Evolutionary conservation across 2,888 invertebrate species (phyloP).

Genomic region (Diaphora mendica): DNA sequence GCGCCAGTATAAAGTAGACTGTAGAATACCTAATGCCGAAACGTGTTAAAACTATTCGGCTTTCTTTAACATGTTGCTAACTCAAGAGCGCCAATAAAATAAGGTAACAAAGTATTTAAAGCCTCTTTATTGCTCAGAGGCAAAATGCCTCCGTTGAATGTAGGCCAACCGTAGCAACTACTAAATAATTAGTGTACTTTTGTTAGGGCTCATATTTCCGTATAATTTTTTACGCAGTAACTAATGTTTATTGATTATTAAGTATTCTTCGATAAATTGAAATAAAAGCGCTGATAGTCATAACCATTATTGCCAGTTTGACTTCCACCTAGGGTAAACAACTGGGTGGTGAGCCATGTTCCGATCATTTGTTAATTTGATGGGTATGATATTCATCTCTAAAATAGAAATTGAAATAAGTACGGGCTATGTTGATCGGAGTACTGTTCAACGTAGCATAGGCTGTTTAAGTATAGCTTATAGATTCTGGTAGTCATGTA

Average conservation of each 20-base stretch:
- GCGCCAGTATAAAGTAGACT: slow-evolving; percentile 75
- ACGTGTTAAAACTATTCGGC: slow-evolving; percentile 61
- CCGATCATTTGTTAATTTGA: too few species aligned
- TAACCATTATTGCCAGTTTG: not conserved
- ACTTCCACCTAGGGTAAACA: not conserved
- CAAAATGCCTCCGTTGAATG: not conserved
- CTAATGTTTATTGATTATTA: not conserved
- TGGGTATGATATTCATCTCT: too few species aligned
- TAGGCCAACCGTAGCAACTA: not conserved
- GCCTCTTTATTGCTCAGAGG: not conserved
- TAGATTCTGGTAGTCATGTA: not conserved
- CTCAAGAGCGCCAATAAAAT: slow-evolving; percentile 38
- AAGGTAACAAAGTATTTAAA: slow-evolving; percentile 28
- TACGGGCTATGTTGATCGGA: not conserved
- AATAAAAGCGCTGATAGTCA: not conserved
- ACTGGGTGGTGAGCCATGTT: not conserved
- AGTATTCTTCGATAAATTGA: not conserved
- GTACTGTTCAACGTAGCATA: not conserved
- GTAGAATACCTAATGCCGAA: slow-evolving; percentile 80
- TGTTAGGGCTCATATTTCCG: not conserved
- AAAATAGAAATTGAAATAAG: too few species aligned
- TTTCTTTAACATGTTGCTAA: slow-evolving; percentile 49
- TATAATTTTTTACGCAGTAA: not conserved
- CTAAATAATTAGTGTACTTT: not conserved
- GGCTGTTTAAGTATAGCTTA: not conserved